Conservation (phyloP, 2,888 invertebrate species). For the Nomada fucata region DNA sequence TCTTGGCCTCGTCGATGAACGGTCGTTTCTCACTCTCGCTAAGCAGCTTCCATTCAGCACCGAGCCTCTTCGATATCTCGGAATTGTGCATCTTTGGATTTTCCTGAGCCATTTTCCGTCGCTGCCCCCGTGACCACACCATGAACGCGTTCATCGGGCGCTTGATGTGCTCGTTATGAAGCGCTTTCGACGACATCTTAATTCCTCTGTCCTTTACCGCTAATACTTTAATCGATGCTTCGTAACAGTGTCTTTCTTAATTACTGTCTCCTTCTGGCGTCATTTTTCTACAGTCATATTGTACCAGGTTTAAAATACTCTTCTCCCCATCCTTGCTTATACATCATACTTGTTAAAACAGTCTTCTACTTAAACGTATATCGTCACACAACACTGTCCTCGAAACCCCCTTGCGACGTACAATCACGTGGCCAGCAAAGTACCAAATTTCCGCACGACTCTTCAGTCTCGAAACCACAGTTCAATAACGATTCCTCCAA, state of each 20-base stretch:
- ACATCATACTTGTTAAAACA: neutral
- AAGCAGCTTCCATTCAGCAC: constrained; percentile 95
- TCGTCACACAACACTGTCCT: constrained; percentile 9
- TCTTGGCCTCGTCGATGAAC: constrained; percentile 95
- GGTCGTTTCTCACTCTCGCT: constrained; percentile 94
- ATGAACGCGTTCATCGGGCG: constrained; percentile 98
- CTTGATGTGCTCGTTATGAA: constrained; percentile 92
- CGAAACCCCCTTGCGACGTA: neutral
- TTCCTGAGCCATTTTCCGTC: constrained; percentile 96
- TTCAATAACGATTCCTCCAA: neutral
- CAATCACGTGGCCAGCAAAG: constrained; percentile 36
- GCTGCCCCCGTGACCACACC: constrained; percentile 96
- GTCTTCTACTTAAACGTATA: neutral
- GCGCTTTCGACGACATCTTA: constrained; percentile 82
- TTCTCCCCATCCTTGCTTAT: neutral
- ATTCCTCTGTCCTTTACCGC: constrained; percentile 1
- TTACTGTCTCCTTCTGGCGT: neutral
- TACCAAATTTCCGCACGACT: constrained; percentile 1
- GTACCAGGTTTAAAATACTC: neutral
- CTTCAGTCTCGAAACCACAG: neutral
- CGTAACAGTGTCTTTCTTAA: neutral
- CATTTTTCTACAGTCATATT: neutral
- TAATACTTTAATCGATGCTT: neutral
- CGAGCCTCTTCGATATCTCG: constrained; percentile 94
- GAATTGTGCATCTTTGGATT: constrained; percentile 98